A percentile compares a stretch with the other conserved stretches of the same genome.
These are phyloP conservation scores for Laupala kohalensis DNA, from an alignment of 1,140 invertebrate species.

Conservation along the genomic window DNA sequence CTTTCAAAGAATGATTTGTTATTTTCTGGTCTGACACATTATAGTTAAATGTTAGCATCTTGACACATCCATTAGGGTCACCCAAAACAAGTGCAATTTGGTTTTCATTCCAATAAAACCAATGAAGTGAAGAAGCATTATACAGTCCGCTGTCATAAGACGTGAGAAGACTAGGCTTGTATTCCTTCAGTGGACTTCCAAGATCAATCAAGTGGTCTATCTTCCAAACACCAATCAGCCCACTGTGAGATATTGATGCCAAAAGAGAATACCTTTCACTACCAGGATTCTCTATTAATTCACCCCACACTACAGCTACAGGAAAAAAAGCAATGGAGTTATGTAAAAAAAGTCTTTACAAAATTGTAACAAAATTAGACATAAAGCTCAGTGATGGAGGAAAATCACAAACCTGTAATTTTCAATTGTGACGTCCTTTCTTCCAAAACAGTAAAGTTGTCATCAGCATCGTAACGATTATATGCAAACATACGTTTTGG, in stretches of 20 bases:
- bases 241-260: neutral
- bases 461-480: neutral
- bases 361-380: neutral
- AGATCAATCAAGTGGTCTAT: neutral
- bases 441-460: neutral
- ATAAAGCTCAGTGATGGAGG: neutral
- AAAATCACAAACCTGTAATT: neutral
- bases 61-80: neutral
- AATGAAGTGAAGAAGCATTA: neutral
- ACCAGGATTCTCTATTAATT: neutral
- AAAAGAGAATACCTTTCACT: neutral
- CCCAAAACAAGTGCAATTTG: neutral
- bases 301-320: neutral
- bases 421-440: neutral
- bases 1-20: neutral
- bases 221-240: neutral
- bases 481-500: no score
- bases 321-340: neutral
- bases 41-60: neutral
- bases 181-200: neutral
- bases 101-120: neutral
- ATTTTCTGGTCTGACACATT: neutral
- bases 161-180: neutral
- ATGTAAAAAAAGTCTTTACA: neutral
- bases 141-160: neutral